Evolutionary conservation across 2,113 vertebrate species (phyloP).

Genomic region (Plotosus lineatus): DNA sequence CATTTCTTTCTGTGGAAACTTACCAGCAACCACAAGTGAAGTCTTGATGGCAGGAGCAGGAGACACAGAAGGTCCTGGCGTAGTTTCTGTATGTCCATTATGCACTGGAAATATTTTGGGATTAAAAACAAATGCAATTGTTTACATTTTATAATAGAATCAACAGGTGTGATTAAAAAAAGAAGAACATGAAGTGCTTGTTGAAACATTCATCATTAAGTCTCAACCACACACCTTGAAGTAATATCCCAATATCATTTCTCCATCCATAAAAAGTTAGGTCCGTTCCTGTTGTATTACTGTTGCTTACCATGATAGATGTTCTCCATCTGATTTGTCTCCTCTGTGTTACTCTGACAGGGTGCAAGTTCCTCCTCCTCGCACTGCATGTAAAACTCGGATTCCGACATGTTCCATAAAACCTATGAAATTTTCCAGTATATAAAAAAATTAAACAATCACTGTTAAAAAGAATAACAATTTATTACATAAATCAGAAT

Average conservation of each 20-base stretch:
- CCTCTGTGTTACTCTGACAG: constrained; percentile 79
- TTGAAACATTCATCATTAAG: background rate
- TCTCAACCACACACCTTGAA: background rate
- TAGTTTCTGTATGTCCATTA: background rate
- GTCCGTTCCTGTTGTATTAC: background rate
- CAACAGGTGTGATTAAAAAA: background rate
- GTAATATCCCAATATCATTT: background rate
- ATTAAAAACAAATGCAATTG: constrained; percentile 1
- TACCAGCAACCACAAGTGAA: constrained; percentile 35
- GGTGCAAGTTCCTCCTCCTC: constrained; percentile 87
- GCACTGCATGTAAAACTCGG: constrained; percentile 86
- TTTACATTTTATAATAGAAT: background rate
- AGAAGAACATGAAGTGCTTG: background rate
- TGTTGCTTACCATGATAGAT: constrained; percentile 8
- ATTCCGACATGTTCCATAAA: constrained; percentile 73
- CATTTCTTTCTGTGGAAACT: background rate
- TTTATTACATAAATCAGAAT: background rate
- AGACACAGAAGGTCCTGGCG: background rate
- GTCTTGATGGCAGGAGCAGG: constrained; percentile 56
- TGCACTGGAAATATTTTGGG: background rate
- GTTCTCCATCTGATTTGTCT: constrained; percentile 77
- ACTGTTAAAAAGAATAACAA: background rate
- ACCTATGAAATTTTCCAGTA: background rate
- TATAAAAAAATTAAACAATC: background rate
- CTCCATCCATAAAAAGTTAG: background rate